Percentiles rank a stretch among this genome's conserved stretches.
Conservation (phyloP, 1,140 invertebrate species). For the Brachionus koreanus region DNA sequence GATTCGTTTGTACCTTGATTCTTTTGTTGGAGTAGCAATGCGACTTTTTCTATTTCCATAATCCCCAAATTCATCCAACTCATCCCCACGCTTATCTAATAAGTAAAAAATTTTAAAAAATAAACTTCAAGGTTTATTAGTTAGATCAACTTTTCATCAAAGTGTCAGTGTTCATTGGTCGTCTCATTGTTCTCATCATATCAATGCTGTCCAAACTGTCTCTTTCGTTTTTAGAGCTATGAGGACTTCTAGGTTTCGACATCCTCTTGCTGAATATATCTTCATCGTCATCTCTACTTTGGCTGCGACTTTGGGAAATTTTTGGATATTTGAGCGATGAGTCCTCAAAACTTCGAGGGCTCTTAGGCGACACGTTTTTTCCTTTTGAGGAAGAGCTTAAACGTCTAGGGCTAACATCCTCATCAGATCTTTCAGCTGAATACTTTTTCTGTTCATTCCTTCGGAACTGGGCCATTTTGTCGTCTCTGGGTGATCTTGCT, state of each 20-base stretch:
- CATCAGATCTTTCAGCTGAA: background rate
- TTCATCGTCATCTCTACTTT: slow-evolving; percentile 1
- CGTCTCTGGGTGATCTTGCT: background rate
- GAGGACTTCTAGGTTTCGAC: slow-evolving; percentile 9
- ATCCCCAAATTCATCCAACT: background rate
- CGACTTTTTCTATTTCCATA: background rate
- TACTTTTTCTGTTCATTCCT: background rate
- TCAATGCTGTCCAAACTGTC: slow-evolving; percentile 2
- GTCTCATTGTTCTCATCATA: slow-evolving; percentile 32
- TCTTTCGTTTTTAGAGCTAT: background rate
- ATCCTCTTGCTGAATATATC: background rate
- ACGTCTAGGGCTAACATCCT: background rate
- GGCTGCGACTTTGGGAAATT: background rate
- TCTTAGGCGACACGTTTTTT: slow-evolving; percentile 16
- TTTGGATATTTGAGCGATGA: background rate
- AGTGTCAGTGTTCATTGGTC: background rate
- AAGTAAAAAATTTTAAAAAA: background rate
- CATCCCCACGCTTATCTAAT: background rate
- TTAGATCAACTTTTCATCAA: background rate
- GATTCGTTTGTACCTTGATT: background rate
- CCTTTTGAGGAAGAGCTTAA: background rate
- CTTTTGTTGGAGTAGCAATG: background rate
- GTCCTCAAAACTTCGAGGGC: background rate
- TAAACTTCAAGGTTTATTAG: background rate
- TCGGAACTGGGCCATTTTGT: background rate